These are phyloP conservation scores for Lepidotrigona ventralis DNA, from an alignment of 1,140 invertebrate species.

Conservation along the genomic window DNA sequence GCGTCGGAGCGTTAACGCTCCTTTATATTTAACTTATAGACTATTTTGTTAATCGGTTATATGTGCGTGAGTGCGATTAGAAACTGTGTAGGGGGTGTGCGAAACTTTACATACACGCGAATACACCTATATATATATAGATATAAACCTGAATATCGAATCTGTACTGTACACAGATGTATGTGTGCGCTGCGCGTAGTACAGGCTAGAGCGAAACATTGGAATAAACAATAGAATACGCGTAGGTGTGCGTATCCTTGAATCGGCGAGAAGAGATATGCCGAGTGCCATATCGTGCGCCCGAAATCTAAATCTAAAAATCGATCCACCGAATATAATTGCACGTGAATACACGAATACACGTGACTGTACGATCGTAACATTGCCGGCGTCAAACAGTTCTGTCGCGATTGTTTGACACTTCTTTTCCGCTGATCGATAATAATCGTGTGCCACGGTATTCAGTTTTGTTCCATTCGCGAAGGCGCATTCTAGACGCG, in stretches of 20 bases:
- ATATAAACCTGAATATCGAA: constrained; percentile 5
- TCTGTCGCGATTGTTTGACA: constrained; percentile 25
- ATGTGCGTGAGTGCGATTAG: background rate
- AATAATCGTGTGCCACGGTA: background rate
- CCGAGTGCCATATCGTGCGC: constrained; percentile 67
- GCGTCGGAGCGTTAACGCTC: background rate
- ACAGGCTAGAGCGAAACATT: background rate
- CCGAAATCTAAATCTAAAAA: constrained; percentile 11
- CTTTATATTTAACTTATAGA: constrained; percentile 59
- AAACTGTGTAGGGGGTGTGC: background rate
- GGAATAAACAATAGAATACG: background rate
- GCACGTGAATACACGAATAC: constrained; percentile 6
- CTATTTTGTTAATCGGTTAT: constrained; percentile 53
- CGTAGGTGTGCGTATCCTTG: background rate
- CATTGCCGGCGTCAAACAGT: constrained; percentile 26
- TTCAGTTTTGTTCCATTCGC: background rate
- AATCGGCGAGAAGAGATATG: constrained; percentile 43
- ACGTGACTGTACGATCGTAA: background rate
- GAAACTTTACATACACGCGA: constrained; percentile 6
- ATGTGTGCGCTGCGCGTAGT: background rate
- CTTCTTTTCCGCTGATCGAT: background rate
- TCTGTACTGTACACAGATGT: constrained; percentile 6
- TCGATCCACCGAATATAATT: background rate
- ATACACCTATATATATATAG: background rate
- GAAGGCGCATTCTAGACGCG: constrained; percentile 24